Conservation (phyloP, 2,113 vertebrate genomes). For the Cinclus mexicanus region DNA sequence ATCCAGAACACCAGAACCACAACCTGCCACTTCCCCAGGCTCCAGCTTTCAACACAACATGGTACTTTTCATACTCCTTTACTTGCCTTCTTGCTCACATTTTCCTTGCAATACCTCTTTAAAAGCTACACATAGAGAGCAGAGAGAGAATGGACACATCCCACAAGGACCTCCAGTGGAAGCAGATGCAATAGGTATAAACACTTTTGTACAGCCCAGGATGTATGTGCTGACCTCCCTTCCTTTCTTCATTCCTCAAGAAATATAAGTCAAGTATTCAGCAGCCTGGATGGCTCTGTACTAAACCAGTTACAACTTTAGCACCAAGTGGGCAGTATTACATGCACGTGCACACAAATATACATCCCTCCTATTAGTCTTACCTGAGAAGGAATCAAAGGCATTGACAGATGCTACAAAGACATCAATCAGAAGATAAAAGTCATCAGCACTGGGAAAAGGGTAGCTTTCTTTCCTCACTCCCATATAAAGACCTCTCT, state of each 20-base stretch:
- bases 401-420: not conserved
- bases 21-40: not conserved
- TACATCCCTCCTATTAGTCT: not conserved
- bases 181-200: not conserved
- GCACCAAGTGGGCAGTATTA: not conserved
- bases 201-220: not conserved
- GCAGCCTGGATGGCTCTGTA: not conserved
- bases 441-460: not conserved
- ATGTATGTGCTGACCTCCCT: not conserved
- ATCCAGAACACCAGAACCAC: not conserved
- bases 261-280: not conserved
- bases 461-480: not conserved
- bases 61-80: not conserved
- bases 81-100: not conserved
- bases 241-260: not conserved
- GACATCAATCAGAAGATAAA: not conserved
- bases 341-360: rapidly evolving
- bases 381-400: not conserved
- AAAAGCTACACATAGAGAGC: not conserved
- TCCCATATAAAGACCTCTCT: not conserved
- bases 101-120: not conserved
- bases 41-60: not conserved
- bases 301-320: not conserved
- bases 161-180: not conserved
- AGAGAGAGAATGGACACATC: not conserved